A percentile compares a stretch with the other conserved stretches of the same genome.
These are phyloP conservation scores for Drosophila serrata DNA, from an alignment of 1,140 invertebrate genomes.

Conservation along the genomic window DNA sequence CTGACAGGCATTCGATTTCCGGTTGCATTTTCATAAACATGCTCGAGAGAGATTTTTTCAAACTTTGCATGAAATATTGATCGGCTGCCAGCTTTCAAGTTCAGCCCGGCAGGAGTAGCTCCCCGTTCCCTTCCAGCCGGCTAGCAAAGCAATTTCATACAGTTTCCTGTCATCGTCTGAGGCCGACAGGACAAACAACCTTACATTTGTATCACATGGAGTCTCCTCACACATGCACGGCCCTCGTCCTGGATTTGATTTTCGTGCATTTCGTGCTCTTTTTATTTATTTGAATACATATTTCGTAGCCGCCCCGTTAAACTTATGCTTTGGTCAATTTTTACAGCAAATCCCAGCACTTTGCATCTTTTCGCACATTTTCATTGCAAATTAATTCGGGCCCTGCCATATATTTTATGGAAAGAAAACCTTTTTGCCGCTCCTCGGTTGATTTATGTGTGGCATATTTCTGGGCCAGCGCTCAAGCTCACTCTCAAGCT, in stretches of 20 bases:
- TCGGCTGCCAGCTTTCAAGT: constrained; percentile 75
- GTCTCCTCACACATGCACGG: constrained; percentile 5
- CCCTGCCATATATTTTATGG: constrained; percentile 36
- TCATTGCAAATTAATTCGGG: constrained; percentile 73
- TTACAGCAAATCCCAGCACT: constrained; percentile 48
- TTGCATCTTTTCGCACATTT: constrained; percentile 68
- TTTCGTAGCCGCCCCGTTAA: constrained; percentile 71
- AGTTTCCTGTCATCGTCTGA: constrained; percentile 70
- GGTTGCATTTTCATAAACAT: constrained; percentile 81
- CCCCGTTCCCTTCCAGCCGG: background rate
- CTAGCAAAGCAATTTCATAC: constrained; percentile 61
- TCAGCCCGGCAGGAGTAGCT: constrained; percentile 15
- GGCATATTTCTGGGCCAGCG: constrained; percentile 52
- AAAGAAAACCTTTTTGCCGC: constrained; percentile 37
- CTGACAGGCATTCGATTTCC: constrained; percentile 79
- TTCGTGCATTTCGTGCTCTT: constrained; percentile 12
- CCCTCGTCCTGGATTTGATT: background rate
- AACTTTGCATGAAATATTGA: constrained; percentile 75
- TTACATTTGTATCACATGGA: constrained; percentile 49
- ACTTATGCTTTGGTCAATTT: constrained; percentile 77
- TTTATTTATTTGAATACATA: constrained; percentile 76
- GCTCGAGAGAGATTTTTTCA: constrained; percentile 60
- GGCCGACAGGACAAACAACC: constrained; percentile 53
- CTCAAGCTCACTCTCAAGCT: background rate
- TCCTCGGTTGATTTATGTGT: constrained; percentile 53